A percentile compares a stretch with the other conserved stretches of the same genome.
phyloP scores from a whole-genome alignment of 2,888 invertebrate genomes.

The Chloroclystis v-ata region DNA sequence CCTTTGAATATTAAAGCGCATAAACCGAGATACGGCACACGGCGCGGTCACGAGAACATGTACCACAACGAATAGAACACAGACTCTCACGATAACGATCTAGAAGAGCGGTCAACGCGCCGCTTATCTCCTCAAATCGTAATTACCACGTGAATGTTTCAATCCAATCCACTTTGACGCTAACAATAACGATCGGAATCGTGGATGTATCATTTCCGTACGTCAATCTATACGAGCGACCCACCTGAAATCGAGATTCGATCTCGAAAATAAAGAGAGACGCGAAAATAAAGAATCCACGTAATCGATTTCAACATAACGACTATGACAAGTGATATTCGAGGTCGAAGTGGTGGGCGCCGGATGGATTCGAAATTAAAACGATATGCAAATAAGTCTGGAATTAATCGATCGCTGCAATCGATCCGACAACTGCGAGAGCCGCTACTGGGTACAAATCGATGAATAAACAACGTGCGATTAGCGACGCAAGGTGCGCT shows the following conservation, averaged over 20 bases:
- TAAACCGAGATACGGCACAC: conserved; percentile 48
- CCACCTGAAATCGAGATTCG: conserved; percentile 55
- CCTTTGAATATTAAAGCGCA: conserved; percentile 54
- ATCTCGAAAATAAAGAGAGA: conserved; percentile 38
- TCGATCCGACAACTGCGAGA: conserved; percentile 62
- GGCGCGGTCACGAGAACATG: conserved; percentile 51
- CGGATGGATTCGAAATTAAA: conserved; percentile 72
- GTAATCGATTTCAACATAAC: conserved; percentile 71
- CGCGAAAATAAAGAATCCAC: conserved; percentile 58
- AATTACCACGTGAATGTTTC: conserved; percentile 73
- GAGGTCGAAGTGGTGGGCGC: conserved; percentile 69
- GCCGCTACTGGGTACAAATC: conserved; percentile 68
- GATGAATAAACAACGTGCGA: conserved; percentile 70
- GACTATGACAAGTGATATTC: conserved; percentile 61
- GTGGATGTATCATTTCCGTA: conserved; percentile 57
- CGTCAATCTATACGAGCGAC: conserved; percentile 52
- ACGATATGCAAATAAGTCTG: conserved; percentile 70
- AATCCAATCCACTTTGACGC: conserved; percentile 64
- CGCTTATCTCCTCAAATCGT: conserved; percentile 63
- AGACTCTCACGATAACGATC: conserved; percentile 46
- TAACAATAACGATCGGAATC: conserved; percentile 66
- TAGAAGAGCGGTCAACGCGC: conserved; percentile 44
- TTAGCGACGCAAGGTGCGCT: conserved; percentile 61
- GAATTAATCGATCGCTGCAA: conserved; percentile 68
- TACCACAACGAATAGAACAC: conserved; percentile 46